Evolutionary conservation across 2,113 vertebrate species (phyloP).

Genomic region (Phalacrocorax aristotelis): DNA sequence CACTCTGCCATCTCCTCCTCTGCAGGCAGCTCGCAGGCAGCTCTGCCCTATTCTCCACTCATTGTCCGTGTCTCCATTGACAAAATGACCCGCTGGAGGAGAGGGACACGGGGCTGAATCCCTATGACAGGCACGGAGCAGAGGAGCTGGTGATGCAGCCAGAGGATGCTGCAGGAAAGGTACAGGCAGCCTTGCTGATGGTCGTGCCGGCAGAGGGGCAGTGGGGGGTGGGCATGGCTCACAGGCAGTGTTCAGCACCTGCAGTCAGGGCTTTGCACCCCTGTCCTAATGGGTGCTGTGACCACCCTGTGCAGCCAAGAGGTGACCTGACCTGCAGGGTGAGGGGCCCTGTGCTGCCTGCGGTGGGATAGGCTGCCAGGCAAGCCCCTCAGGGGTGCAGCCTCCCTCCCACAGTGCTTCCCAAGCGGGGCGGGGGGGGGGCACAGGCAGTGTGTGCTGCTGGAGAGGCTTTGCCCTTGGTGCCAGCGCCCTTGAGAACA

Average conservation of each 20-base stretch:
- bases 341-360: not conserved
- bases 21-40: constrained; percentile 13
- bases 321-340: not conserved
- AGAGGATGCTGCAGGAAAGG: constrained; percentile 14
- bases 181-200: not conserved
- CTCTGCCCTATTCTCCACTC: not conserved
- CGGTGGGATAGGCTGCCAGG: not conserved
- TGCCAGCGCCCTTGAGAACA: not conserved
- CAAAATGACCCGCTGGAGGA: not conserved
- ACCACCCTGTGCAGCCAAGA: accelerated
- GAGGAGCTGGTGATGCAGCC: not conserved
- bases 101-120: not conserved
- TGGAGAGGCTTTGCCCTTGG: not conserved
- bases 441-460: accelerated
- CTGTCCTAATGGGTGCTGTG: not conserved
- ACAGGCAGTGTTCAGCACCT: not conserved
- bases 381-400: not conserved
- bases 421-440: too few relatives aligned
- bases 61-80: accelerated
- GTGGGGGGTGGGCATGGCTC: not conserved
- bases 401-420: too few relatives aligned
- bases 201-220: accelerated
- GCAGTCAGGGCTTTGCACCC: not conserved
- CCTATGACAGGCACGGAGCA: accelerated
- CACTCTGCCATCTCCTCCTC: not conserved